Conservation (phyloP, 2,113 vertebrate species). For the Prolemur simus region DNA sequence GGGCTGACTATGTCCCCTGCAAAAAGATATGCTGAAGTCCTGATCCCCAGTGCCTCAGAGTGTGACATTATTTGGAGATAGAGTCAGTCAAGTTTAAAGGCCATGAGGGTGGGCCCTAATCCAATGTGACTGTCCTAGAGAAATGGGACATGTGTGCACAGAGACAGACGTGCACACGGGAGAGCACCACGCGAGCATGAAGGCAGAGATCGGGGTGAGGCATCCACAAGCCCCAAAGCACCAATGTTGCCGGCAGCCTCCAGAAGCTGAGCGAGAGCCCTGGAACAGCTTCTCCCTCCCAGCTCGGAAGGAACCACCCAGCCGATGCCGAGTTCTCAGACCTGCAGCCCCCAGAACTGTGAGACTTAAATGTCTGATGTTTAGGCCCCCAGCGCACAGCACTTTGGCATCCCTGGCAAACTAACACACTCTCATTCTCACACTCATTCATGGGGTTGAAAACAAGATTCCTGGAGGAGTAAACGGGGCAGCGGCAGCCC, state of each 20-base stretch:
- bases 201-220: fast-evolving
- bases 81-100: not conserved
- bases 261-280: not conserved
- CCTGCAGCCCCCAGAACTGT: not conserved
- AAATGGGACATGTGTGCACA: not conserved
- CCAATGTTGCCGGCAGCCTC: no score
- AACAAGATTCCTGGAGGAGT: not conserved
- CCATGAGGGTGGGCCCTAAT: fast-evolving
- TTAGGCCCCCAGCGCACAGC: fast-evolving
- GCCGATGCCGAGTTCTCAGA: not conserved
- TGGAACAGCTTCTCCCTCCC: no score
- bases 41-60: not conserved
- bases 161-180: fast-evolving
- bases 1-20: not conserved
- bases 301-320: not conserved
- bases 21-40: not conserved
- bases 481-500: fast-evolving
- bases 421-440: not conserved
- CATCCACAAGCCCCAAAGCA: not conserved
- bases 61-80: not conserved
- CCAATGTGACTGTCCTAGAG: fast-evolving
- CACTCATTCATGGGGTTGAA: not conserved
- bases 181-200: fast-evolving
- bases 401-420: no score
- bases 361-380: not conserved